A percentile compares a stretch with the other conserved stretches of the same genome.
These are phyloP conservation scores for Isurus oxyrinchus DNA, from an alignment of 2,113 vertebrate species.

Conservation along the genomic window DNA sequence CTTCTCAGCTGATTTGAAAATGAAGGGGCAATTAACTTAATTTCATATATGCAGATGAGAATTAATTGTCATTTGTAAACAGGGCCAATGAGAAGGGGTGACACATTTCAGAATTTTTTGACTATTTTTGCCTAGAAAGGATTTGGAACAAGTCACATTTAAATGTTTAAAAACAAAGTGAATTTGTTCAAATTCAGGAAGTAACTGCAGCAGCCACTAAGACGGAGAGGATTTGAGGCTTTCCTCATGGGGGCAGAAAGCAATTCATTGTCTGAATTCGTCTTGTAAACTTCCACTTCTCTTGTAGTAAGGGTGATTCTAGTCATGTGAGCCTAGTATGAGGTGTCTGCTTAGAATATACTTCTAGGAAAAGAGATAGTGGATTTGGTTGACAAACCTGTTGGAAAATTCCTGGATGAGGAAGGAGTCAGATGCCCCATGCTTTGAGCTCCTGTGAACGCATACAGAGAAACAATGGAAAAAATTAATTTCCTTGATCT, in stretches of 20 bases:
- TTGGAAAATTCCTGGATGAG: not conserved
- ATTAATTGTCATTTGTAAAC: not conserved
- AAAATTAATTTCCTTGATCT: not conserved
- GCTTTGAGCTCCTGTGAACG: not conserved
- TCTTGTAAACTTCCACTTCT: not conserved
- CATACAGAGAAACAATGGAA: not conserved
- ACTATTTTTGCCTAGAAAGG: not conserved
- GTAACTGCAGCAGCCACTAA: not conserved
- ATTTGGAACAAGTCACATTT: not conserved
- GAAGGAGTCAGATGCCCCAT: not conserved
- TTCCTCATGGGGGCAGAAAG: not conserved
- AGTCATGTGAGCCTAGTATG: not conserved
- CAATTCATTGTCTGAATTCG: not conserved
- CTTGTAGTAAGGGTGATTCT: not conserved
- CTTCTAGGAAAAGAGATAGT: not conserved
- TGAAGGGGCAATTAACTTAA: conserved; percentile 3
- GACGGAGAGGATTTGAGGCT: not conserved
- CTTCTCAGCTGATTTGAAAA: conserved; percentile 5
- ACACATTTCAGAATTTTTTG: not conserved
- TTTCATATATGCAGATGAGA: not conserved
- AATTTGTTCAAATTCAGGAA: not conserved
- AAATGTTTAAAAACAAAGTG: not conserved
- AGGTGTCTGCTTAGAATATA: not conserved
- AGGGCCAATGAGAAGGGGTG: not conserved
- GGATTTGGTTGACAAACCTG: not conserved